A percentile compares a stretch with the other conserved stretches of the same genome.
Conservation (phyloP, 1,140 invertebrate genomes). For the Bombus sylvicola region DNA sequence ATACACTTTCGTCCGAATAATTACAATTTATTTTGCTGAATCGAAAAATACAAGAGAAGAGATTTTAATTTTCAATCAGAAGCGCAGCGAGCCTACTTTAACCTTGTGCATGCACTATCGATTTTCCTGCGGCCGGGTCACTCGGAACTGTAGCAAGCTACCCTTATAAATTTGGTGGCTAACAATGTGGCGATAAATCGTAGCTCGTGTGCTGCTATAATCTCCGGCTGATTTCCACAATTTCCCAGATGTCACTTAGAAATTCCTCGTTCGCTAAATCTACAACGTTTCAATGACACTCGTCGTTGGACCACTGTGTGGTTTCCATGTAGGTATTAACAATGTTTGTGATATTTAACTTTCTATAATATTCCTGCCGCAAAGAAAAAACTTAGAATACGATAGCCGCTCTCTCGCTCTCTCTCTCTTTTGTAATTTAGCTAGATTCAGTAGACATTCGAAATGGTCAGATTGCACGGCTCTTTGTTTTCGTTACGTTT, state of each 20-base stretch:
- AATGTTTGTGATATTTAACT: neutral
- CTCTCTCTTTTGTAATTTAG: neutral
- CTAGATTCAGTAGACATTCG: neutral
- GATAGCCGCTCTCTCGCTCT: neutral
- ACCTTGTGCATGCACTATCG: conserved; percentile 34
- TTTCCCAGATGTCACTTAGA: conserved; percentile 37
- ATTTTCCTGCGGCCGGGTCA: conserved; percentile 25
- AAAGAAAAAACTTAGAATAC: neutral
- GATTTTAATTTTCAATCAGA: neutral
- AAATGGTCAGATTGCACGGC: neutral
- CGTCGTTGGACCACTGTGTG: neutral
- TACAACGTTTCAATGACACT: neutral
- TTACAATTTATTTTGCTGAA: neutral
- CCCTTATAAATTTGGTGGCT: conserved; percentile 39
- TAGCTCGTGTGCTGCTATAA: conserved; percentile 15
- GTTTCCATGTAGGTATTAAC: neutral
- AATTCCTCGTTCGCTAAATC: conserved; percentile 17
- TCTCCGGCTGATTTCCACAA: conserved; percentile 40
- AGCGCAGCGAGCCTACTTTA: neutral
- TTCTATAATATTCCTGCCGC: neutral
- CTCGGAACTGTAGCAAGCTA: neutral
- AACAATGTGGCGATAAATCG: conserved; percentile 41
- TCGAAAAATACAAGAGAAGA: neutral
- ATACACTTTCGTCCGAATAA: too few species aligned
- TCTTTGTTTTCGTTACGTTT: conserved; percentile 22